Percentiles rank a stretch among this genome's conserved stretches.
These are phyloP conservation scores for Andrena bucephala DNA, from an alignment of 2,888 invertebrate genomes.

Conservation along the genomic window DNA sequence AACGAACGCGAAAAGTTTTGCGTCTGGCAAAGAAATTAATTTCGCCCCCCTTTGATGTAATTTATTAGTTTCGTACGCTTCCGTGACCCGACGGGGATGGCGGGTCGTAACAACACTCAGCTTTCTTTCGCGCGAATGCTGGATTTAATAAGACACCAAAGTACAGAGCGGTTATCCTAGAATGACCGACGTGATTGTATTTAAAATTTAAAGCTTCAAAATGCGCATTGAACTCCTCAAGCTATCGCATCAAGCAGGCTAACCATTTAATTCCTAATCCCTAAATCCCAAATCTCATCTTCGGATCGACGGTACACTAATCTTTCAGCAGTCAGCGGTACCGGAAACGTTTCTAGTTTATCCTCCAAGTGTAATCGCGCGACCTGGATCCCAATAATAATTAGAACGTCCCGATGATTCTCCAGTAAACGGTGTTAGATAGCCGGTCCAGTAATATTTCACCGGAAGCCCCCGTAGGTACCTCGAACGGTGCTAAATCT, in stretches of 20 bases:
- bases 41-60: conserved; percentile 39
- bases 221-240: background rate
- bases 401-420: background rate
- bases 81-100: background rate
- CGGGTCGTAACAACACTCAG: conserved; percentile 7
- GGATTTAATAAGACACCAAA: conserved; percentile 31
- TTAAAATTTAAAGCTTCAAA: background rate
- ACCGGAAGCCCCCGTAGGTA: background rate
- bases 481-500: conserved; percentile 18
- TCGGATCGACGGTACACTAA: background rate
- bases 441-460: conserved; percentile 4
- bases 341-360: background rate
- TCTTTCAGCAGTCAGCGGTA: background rate
- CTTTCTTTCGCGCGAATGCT: conserved; percentile 8
- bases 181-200: background rate
- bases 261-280: no score
- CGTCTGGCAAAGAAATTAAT: conserved; percentile 42
- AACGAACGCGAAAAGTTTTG: conserved; percentile 40
- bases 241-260: no score
- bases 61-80: conserved; percentile 42
- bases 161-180: background rate
- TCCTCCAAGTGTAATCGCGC: conserved; percentile 6
- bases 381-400: background rate
- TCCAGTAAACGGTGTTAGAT: background rate
- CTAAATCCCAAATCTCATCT: no score